Evolutionary conservation across 2,797 vertebrate species (phyloP), one percentile per base, ranked within the genome.

Genomic region (Alfaro cultratus): DNA sequence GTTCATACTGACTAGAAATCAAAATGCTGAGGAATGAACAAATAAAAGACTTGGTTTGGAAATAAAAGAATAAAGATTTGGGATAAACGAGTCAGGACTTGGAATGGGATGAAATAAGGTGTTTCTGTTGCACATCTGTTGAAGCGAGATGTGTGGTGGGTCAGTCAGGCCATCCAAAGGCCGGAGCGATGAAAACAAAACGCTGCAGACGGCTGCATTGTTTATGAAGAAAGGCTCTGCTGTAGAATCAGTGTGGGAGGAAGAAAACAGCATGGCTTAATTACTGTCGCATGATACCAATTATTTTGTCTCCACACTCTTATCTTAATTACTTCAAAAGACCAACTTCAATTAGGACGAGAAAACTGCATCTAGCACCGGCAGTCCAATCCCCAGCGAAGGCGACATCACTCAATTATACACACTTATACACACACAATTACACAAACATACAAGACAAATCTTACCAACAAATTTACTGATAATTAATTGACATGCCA

Each of bases 321-420:
- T 95, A 96, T 96, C 95, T 95, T 95, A 95, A 95, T 95, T 95
- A 95, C 94, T 95, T 95, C 94, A 96, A 95, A 94, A 95, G 94
- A 95, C 93, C 91, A 95, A 96, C 94, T 95, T 95, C 94, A 96
- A 95, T 95, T 95, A 95, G 93, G 93, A 93, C 75, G 88, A 90
- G 87, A 89, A 95, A 94, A 92, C 93, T 91, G 90, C 92, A 92
- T 93, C 90, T 86, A 91, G 85, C 89, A 87, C 86, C 75, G 89
- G 88, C 89, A 86, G 90, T 82, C 91, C 91, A 90, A 91, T 92
- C 92, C 93, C 92, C 79, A 81, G 21, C 75, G 79, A 92, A 93
- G 91, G 73, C 80, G 53, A 88, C 85, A 87, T 91, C 93, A 92
- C 91, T 91, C 92, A 91, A 88, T 89, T 83, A 91, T 87, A 87